Conservation (phyloP, 2,113 vertebrate genomes). For the Upupa epops region DNA sequence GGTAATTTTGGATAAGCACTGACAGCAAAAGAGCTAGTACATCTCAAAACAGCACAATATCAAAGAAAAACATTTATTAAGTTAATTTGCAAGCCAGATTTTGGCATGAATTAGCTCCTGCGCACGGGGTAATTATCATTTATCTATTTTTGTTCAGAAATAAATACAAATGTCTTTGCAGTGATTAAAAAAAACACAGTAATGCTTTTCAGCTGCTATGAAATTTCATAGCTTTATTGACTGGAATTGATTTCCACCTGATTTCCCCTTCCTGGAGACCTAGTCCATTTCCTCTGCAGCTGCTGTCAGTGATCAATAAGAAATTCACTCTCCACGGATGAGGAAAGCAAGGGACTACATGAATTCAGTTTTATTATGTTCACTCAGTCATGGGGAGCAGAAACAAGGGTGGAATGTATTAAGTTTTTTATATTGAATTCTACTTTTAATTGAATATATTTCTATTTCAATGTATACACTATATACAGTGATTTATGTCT, state of each 20-base stretch:
- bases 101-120: not conserved
- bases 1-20: not conserved
- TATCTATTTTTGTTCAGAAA: not conserved
- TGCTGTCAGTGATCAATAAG: not conserved
- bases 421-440: not conserved
- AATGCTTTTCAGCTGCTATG: not conserved
- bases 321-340: not conserved
- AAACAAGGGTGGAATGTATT: not conserved
- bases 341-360: not conserved
- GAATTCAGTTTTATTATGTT: not conserved
- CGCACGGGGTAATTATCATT: not conserved
- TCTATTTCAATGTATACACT: too few relatives aligned
- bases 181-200: not conserved
- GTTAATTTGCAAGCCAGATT: not conserved
- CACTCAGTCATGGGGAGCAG: not conserved
- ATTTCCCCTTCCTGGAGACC: not conserved
- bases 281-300: not conserved
- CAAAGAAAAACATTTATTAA: not conserved
- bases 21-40: not conserved
- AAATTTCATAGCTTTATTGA: not conserved
- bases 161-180: not conserved
- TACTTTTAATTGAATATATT: too few relatives aligned
- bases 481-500: too few relatives aligned
- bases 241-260: not conserved
- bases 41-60: not conserved